Percentiles rank a stretch among this genome's conserved stretches.
phyloP scores from a whole-genome alignment of 2,113 vertebrate genomes.

The Lampris incognitus region DNA sequence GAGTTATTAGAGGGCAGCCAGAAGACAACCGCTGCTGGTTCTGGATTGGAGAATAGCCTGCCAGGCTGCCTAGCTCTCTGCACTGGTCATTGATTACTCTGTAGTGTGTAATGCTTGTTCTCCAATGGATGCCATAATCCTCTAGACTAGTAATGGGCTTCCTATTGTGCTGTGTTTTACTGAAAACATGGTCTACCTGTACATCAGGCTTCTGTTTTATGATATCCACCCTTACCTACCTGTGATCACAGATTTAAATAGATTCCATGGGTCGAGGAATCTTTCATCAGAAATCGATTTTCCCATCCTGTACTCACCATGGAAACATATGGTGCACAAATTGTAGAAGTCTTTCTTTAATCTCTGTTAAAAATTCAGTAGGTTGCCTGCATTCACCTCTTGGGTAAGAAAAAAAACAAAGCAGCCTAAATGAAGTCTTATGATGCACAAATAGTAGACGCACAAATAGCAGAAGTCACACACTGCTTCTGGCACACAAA shows the following conservation, averaged over 20 bases:
- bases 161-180: not conserved
- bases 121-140: not conserved
- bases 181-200: not conserved
- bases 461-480: no score
- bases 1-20: conserved; percentile 17
- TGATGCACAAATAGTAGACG: not conserved
- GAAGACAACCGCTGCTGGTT: conserved; percentile 7
- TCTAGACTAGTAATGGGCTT: conserved; percentile 2
- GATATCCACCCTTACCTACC: not conserved
- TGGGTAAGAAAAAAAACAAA: conserved; percentile 3
- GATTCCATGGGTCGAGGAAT: conserved; percentile 6
- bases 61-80: not conserved
- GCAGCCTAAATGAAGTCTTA: conserved; percentile 30
- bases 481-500: no score
- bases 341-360: not conserved
- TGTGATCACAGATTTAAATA: conserved; percentile 18
- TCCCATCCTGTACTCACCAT: not conserved
- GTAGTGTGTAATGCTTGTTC: not conserved
- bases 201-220: not conserved
- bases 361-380: not conserved
- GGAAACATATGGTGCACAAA: not conserved
- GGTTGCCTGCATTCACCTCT: conserved; percentile 12
- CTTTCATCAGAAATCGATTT: conserved; percentile 19
- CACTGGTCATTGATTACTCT: not conserved
- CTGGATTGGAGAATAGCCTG: not conserved